Evolutionary conservation across 1,140 invertebrate species (phyloP), one percentile per base, ranked within the genome.

Genomic region (Nasonia vitripennis): DNA sequence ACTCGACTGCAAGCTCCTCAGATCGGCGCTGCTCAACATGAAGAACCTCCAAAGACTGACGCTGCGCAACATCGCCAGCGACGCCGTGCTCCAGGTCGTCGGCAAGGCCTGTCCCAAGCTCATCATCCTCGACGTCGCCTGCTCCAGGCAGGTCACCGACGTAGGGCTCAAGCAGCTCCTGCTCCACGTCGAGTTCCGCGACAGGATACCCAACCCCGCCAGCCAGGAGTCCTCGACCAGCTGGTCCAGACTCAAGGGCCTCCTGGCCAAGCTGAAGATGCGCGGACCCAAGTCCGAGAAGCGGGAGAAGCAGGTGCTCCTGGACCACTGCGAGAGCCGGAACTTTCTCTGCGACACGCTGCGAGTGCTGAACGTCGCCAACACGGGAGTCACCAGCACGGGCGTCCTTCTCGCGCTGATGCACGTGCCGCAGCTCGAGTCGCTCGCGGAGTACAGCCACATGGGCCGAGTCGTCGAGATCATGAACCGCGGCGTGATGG

Each of bases 71-170:
- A 94, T 94, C 45, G 93, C 94, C 9, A 92, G 87, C 48, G 93
- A 94, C 73, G 86, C 91, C 0, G 92, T 94, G 2, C 89, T 94
- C 2, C 91, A 93, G 83, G 91, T 92, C 0, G 90, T 94, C 2
- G 94, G 94, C 9, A 91, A 90, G 79, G 88, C 93, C 0, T 94
- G 94, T 82, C 90, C 91, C 9, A 92, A 92, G 48, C 87, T 94
- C 20, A 87, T 91, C 6, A 78, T 92, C 20, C 86, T 94, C 7
- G 94, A 94, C 62, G 92, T 94, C 6, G 91, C 93, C n/a, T 91
- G 91, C 85, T 94, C 94, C 2, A 91, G 91, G 79, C 93, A 94
- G 88, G 93, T 94, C 0, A 94, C 94, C 0, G 93, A 94, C 71
- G 78, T 86, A 0, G 94, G 94, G 7, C 67, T 94, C 12, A 92